Base-by-base conservation (phyloP, 1,140 invertebrate species). In the Hylaeus volcanicus region DNA sequence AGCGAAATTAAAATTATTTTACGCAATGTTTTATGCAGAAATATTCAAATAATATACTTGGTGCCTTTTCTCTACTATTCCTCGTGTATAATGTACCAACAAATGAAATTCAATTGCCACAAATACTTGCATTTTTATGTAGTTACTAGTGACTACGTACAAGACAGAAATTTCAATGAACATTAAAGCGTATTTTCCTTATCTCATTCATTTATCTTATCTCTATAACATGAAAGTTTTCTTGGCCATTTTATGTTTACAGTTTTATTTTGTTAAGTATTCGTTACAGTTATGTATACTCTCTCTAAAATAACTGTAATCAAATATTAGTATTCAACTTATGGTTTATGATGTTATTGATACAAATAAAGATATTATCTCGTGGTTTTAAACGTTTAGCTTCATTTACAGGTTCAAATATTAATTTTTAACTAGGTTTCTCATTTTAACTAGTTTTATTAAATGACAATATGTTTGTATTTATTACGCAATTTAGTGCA, bases 141-240 rank as follows among this genome's bases (percentile, higher is more conserved):
- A 48, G 5, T 48, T 48, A 48, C 8, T 48, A 48, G 26, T 48
- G 8, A 48, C 8, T 48, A 48, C 45, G 45, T 48, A 8, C 8
- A 48, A 48, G 45, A 48, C 8, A 1, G 45, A 5, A 48, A 48
- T 48, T 48, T 48, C 45, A 3, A 41, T 55, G 26, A 61, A 55
- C 53, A 43, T 37, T 15, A 41, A 70, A 63, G 60, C 55, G 71
- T 79, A 72, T 64, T 74, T 74, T 48, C 43, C 73, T 82, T 81
- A 85, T 87, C 71, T 60, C 11, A 51, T 51, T 65, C 48, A 58
- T 68, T 85, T 75, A 83, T 85, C 81, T 85, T 80, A 85, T 85
- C 76, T 83, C 43, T 58, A 14, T 61, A 71, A 37, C 26, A 73
- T 68, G 12, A 14, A 71, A 39, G 43, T 60, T 61, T 70, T 45